A percentile compares a stretch with the other conserved stretches of the same genome.
Conservation (phyloP, 2,113 vertebrate species). For the Castor canadensis region DNA sequence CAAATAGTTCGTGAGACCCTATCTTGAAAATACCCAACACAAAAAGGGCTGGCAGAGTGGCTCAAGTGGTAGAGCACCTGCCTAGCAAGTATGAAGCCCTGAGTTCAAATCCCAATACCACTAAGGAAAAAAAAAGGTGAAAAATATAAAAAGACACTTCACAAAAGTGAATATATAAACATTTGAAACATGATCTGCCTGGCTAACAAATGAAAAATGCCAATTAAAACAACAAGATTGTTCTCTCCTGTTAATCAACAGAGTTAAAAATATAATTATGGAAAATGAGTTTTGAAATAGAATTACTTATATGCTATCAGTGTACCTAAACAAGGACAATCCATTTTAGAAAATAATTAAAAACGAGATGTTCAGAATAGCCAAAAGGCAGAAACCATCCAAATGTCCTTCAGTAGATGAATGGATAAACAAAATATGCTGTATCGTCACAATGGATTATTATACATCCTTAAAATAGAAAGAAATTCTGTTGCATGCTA, state of each 20-base stretch:
- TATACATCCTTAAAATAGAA: neutral
- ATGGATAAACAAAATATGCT: neutral
- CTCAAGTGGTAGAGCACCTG: too few species aligned
- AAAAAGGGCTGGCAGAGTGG: too few species aligned
- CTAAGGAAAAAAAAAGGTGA: too few species aligned
- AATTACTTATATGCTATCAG: neutral
- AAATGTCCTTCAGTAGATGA: neutral
- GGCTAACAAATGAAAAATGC: neutral
- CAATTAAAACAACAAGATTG: constrained; percentile 1
- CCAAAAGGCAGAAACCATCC: neutral
- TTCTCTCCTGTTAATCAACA: neutral
- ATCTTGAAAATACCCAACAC: too few species aligned
- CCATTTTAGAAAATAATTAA: constrained; percentile 1
- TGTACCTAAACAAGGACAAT: neutral
- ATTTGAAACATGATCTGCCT: too few species aligned
- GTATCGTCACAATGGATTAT: neutral
- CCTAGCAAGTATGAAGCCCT: too few species aligned
- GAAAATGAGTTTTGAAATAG: neutral
- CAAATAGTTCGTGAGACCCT: too few species aligned
- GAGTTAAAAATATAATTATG: neutral
- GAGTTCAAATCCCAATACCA: too few species aligned
- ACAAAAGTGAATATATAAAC: too few species aligned
- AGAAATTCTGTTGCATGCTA: neutral
- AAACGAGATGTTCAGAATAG: neutral
- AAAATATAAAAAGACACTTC: too few species aligned